Percentiles rank a stretch among this genome's conserved stretches.
phyloP scores from a whole-genome alignment of 2,113 vertebrate species.

The Eulemur rufifrons region DNA sequence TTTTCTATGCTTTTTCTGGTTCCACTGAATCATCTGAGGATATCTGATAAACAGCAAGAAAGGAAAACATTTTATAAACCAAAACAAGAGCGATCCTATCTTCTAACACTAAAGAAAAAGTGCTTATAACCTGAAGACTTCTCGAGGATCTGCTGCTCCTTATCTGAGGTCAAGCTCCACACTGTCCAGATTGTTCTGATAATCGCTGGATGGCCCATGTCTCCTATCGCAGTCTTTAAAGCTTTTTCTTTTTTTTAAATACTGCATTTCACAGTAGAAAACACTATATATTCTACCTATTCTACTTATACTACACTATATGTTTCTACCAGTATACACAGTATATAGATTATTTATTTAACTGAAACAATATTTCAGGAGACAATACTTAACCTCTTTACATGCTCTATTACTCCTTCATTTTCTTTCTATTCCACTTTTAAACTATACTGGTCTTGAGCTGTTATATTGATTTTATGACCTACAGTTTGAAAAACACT shows the following conservation, averaged over 20 bases:
- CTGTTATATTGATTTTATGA: neutral
- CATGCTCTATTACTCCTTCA: neutral
- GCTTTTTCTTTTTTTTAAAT: neutral
- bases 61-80: neutral
- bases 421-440: slow-evolving; percentile 30
- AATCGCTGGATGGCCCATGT: neutral
- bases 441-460: slow-evolving; percentile 29
- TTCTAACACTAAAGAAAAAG: neutral
- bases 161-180: neutral
- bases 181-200: neutral
- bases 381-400: slow-evolving; percentile 4
- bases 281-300: neutral
- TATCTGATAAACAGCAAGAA: neutral
- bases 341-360: neutral
- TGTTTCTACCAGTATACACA: neutral
- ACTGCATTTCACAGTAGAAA: neutral
- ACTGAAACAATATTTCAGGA: neutral
- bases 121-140: neutral
- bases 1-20: neutral
- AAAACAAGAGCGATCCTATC: neutral
- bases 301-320: no score
- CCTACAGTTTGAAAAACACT: neutral
- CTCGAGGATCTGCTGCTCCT: neutral
- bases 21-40: neutral
- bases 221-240: neutral